Conservation (phyloP, 2,888 invertebrate genomes). For the Tanypteryx hageni region DNA sequence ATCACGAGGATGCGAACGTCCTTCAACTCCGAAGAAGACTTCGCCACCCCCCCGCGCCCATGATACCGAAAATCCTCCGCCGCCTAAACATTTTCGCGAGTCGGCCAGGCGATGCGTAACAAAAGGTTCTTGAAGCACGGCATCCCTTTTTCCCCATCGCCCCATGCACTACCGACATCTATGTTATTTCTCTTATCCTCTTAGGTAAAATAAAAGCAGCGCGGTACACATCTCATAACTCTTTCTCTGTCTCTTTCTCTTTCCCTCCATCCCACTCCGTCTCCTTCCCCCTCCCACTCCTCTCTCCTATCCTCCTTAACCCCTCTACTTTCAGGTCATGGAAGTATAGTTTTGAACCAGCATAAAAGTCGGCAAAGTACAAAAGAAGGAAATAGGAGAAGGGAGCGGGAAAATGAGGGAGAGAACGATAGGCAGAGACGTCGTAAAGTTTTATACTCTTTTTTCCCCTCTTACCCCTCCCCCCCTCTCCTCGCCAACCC, state of each 20-base stretch:
- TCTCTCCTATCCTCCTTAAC: background rate
- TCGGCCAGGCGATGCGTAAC: slow-evolving; percentile 21
- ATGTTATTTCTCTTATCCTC: background rate
- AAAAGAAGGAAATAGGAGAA: no score
- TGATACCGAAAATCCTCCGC: background rate
- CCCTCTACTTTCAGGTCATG: background rate
- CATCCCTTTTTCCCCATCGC: background rate
- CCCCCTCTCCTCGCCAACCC: background rate
- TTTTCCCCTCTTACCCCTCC: background rate
- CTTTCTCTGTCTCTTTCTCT: background rate
- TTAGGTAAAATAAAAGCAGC: background rate
- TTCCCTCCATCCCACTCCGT: background rate
- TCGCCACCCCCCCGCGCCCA: background rate
- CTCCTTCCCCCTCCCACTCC: background rate
- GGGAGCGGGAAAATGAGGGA: no score
- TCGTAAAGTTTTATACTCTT: slow-evolving; percentile 6
- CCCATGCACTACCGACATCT: background rate
- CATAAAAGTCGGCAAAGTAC: no score
- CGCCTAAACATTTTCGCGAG: background rate
- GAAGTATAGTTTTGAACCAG: background rate
- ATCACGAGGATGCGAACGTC: slow-evolving; percentile 1
- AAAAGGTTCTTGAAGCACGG: background rate
- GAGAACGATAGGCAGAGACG: background rate
- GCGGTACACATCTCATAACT: background rate
- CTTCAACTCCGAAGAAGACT: background rate